phyloP scores from a whole-genome alignment of 2,797 vertebrate species.

The Neopelma chrysocephalum region DNA sequence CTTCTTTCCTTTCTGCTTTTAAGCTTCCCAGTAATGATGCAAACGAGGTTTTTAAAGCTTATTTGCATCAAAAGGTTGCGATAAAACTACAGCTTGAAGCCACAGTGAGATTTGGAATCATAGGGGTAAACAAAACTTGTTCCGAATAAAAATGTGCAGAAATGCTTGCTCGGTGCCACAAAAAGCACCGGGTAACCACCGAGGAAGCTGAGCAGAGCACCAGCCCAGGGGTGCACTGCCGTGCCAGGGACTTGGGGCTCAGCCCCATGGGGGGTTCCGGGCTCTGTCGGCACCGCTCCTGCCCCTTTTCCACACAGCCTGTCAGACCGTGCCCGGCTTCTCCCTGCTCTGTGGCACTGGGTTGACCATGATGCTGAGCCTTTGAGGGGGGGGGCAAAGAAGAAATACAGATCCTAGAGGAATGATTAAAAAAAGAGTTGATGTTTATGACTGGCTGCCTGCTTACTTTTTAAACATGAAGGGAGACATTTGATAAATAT shows the following conservation, averaged over 20 bases:
- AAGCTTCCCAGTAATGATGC: not conserved
- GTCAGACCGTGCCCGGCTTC: rapidly evolving
- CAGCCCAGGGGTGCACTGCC: not conserved
- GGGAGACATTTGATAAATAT: constrained; percentile 61
- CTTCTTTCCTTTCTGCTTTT: not conserved
- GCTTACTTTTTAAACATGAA: constrained; percentile 34
- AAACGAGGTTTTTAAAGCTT: not conserved
- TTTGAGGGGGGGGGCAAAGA: not conserved
- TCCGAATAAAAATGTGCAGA: not conserved
- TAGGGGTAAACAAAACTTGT: not conserved
- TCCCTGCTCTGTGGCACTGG: rapidly evolving
- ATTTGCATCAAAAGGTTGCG: not conserved
- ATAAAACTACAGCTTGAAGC: not conserved
- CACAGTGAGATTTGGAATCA: not conserved
- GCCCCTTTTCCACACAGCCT: rapidly evolving
- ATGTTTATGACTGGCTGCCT: constrained; percentile 2
- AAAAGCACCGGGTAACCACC: rapidly evolving
- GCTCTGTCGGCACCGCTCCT: rapidly evolving
- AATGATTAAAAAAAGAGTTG: not conserved
- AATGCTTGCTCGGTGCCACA: not conserved
- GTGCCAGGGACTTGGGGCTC: not conserved
- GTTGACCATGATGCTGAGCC: not conserved
- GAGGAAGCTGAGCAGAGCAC: rapidly evolving
- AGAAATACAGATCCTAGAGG: not conserved
- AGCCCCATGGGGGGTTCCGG: rapidly evolving